These are phyloP conservation scores for Solenodon paradoxus DNA, from an alignment of 2,113 vertebrate species.

Conservation along the genomic window DNA sequence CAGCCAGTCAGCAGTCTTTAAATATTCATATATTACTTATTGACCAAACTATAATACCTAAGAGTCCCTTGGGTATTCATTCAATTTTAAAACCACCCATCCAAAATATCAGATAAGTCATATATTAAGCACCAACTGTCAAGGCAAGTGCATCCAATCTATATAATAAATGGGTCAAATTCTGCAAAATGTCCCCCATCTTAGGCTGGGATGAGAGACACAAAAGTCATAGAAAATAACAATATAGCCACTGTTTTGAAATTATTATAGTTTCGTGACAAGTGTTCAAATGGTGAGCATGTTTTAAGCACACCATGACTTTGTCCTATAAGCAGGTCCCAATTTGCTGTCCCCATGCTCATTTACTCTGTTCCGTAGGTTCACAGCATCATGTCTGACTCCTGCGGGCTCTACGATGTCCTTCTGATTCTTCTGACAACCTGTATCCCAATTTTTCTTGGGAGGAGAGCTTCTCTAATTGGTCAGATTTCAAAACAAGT, in stretches of 20 bases:
- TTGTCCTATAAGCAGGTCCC: neutral
- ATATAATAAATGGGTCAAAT: neutral
- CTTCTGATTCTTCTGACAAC: neutral
- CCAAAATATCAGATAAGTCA: neutral
- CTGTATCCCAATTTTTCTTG: neutral
- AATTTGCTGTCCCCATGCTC: neutral
- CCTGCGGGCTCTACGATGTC: neutral
- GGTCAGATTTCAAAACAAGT: neutral
- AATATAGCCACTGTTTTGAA: neutral
- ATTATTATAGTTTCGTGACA: neutral
- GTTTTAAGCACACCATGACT: neutral
- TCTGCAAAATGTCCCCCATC: neutral
- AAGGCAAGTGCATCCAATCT: neutral
- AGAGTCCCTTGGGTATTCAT: neutral
- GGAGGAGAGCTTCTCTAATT: neutral
- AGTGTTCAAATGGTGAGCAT: neutral
- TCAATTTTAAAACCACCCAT: neutral
- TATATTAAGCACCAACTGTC: neutral
- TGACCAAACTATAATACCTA: neutral
- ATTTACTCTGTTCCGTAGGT: neutral
- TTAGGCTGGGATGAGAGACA: neutral
- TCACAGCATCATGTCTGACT: neutral
- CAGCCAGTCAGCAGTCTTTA: neutral
- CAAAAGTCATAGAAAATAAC: neutral
- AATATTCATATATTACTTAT: neutral